Percentiles rank a stretch among this genome's conserved stretches.
These are phyloP conservation scores for Polydrusus pterygomalis DNA, from an alignment of 2,888 invertebrate genomes.

Conservation along the genomic window DNA sequence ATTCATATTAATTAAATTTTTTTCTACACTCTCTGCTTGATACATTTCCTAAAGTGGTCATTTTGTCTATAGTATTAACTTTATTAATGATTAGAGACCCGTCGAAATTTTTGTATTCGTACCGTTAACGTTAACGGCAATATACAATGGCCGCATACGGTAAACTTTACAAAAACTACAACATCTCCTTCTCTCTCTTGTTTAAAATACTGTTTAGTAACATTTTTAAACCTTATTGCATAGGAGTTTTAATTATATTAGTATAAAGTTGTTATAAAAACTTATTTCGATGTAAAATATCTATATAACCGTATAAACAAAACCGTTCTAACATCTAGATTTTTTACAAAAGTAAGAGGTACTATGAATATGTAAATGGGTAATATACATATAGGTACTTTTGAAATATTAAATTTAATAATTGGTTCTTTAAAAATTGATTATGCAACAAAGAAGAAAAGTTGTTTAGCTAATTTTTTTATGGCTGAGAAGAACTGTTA, in stretches of 20 bases:
- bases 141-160: constrained; percentile 4
- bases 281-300: constrained; percentile 49
- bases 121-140: not conserved
- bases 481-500: no score
- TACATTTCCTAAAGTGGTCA: constrained; percentile 63
- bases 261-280: constrained; percentile 51
- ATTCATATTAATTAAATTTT: constrained; percentile 54
- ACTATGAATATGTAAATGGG: constrained; percentile 34
- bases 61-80: constrained; percentile 56
- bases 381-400: constrained; percentile 37
- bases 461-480: no score
- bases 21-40: constrained; percentile 56
- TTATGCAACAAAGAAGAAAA: not conserved
- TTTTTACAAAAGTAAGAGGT: constrained; percentile 40
- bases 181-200: not conserved
- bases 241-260: constrained; percentile 26
- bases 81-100: constrained; percentile 42
- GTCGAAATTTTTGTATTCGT: not conserved
- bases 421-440: not conserved
- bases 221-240: constrained; percentile 29
- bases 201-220: constrained; percentile 26
- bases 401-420: constrained; percentile 1
- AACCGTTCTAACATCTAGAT: constrained; percentile 32
- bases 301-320: constrained; percentile 31
- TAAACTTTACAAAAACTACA: not conserved